phyloP scores from a whole-genome alignment of 2,113 vertebrate genomes.

The Oxyruncus cristatus region DNA sequence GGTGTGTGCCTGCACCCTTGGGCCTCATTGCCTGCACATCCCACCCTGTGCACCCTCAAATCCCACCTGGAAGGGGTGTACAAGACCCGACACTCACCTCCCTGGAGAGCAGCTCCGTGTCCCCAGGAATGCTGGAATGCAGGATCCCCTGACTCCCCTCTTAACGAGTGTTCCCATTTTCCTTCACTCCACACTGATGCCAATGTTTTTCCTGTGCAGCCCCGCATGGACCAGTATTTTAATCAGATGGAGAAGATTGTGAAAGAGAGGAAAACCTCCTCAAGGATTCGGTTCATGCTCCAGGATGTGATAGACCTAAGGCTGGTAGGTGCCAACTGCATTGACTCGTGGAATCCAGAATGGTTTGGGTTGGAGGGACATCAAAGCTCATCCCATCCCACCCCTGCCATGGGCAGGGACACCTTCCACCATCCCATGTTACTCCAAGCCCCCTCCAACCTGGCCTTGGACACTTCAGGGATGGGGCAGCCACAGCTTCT shows the following conservation, averaged over 20 bases:
- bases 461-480: neutral
- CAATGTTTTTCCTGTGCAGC: slow-evolving; percentile 72
- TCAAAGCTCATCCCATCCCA: fast-evolving
- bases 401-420: neutral
- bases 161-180: neutral
- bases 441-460: neutral
- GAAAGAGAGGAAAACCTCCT: slow-evolving; percentile 96
- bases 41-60: neutral
- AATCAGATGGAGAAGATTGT: slow-evolving; percentile 99
- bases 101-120: neutral
- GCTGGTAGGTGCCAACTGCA: slow-evolving; percentile 79
- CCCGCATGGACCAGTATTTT: slow-evolving; percentile 99
- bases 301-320: slow-evolving; percentile 95
- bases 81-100: fast-evolving
- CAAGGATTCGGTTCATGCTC: slow-evolving; percentile 96
- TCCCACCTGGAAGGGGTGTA: fast-evolving
- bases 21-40: neutral
- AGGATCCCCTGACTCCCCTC: fast-evolving
- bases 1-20: neutral
- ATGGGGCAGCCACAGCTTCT: neutral
- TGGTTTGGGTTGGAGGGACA: neutral
- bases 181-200: neutral
- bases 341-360: neutral
- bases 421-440: fast-evolving
- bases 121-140: neutral